These are phyloP conservation scores for Nibea albiflora DNA, from an alignment of 2,113 vertebrate genomes.

Conservation along the genomic window DNA sequence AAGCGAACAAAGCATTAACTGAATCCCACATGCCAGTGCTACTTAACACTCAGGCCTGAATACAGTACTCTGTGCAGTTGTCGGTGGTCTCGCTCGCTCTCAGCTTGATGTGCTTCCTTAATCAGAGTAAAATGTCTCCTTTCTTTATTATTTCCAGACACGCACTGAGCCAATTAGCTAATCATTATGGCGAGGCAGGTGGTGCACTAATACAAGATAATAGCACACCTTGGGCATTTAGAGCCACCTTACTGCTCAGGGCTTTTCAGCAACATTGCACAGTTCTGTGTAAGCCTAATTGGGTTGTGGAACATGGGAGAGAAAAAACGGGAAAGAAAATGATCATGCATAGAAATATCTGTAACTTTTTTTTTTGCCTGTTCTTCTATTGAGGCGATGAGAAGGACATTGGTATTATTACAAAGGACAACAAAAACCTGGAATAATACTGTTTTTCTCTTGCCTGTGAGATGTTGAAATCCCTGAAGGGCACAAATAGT, in stretches of 20 bases:
- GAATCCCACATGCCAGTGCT: background rate
- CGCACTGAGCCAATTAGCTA: constrained; percentile 82
- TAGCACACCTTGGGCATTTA: constrained; percentile 84
- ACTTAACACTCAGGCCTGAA: background rate
- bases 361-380: constrained; percentile 28
- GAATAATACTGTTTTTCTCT: background rate
- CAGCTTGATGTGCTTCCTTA: constrained; percentile 62
- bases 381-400: constrained; percentile 33
- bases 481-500: background rate
- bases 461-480: background rate
- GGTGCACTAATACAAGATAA: constrained; percentile 84
- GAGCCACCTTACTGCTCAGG: constrained; percentile 68
- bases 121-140: constrained; percentile 76
- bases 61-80: background rate
- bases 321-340: constrained; percentile 9
- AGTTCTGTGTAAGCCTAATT: constrained; percentile 71
- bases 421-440: background rate
- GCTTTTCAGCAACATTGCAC: constrained; percentile 66
- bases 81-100: constrained; percentile 41
- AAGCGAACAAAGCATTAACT: background rate
- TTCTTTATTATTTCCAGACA: constrained; percentile 83
- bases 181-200: constrained; percentile 86
- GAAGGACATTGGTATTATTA: constrained; percentile 34
- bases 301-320: constrained; percentile 59
- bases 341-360: constrained; percentile 23